Evolutionary conservation across 2,113 vertebrate species (phyloP).

Genomic region (Hymenochirus boettgeri): DNA sequence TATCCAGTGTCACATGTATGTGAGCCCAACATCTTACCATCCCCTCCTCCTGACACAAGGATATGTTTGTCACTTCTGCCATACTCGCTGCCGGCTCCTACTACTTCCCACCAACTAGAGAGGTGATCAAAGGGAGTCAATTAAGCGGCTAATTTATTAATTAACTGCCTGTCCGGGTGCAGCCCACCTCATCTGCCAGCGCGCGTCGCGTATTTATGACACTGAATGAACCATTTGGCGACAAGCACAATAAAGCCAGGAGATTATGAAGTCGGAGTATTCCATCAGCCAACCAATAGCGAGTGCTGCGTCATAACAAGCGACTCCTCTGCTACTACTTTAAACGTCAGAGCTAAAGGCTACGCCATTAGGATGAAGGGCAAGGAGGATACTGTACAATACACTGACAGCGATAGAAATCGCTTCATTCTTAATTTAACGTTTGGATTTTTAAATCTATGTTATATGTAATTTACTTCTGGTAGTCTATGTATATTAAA

Average conservation of each 20-base stretch:
- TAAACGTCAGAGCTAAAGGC: neutral
- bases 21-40: slow-evolving; percentile 22
- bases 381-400: neutral
- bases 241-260: neutral
- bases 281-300: neutral
- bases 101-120: neutral
- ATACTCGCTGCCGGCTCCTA: neutral
- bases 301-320: neutral
- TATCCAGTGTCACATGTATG: too few species aligned
- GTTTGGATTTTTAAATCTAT: too few species aligned
- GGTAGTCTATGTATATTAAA: too few species aligned
- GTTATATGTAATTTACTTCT: too few species aligned
- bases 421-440: too few species aligned
- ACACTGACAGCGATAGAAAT: neutral
- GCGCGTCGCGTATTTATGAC: slow-evolving; percentile 13
- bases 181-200: slow-evolving; percentile 26
- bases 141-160: slow-evolving; percentile 11
- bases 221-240: neutral
- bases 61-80: slow-evolving; percentile 16
- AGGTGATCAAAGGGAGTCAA: neutral
- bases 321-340: neutral
- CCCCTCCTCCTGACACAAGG: slow-evolving; percentile 25
- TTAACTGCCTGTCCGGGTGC: slow-evolving; percentile 9
- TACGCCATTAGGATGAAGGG: slow-evolving; percentile 7
- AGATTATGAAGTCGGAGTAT: too few species aligned